Evolutionary conservation across 1,140 invertebrate species (phyloP).

Genomic region (Drosophila sucinea): DNA sequence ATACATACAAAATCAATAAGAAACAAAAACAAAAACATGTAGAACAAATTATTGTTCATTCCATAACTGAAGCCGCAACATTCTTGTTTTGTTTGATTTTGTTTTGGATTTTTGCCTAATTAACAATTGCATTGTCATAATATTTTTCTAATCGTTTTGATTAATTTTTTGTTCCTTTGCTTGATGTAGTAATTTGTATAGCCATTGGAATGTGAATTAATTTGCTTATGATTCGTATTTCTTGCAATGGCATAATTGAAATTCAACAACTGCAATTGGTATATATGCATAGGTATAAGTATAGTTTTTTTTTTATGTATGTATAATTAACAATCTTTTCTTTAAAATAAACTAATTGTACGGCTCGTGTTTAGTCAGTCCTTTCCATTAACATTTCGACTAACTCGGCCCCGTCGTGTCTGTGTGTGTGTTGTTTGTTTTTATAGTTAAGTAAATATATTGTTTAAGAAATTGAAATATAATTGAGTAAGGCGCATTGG

Average conservation of each 20-base stretch:
- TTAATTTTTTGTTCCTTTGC: conserved; percentile 60
- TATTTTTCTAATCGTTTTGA: conserved; percentile 70
- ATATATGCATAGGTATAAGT: conserved; percentile 48
- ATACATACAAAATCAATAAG: conserved; percentile 37
- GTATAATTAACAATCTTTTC: conserved; percentile 54
- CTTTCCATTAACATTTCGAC: conserved; percentile 37
- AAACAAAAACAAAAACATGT: conserved; percentile 32
- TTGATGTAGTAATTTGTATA: conserved; percentile 47
- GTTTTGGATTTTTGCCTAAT: conserved; percentile 38
- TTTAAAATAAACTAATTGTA: conserved; percentile 41
- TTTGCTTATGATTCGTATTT: conserved; percentile 38
- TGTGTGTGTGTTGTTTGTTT: conserved; percentile 24
- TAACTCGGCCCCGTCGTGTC: conserved; percentile 50
- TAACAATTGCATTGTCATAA: conserved; percentile 68
- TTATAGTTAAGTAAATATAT: conserved; percentile 14
- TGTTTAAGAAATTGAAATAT: conserved; percentile 8
- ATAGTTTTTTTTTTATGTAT: conserved; percentile 28
- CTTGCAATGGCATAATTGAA: conserved; percentile 59
- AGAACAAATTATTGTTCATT: conserved; percentile 29
- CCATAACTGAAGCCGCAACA: conserved; percentile 50
- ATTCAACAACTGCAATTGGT: conserved; percentile 72
- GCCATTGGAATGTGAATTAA: conserved; percentile 42
- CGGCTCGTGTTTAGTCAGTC: conserved; percentile 48
- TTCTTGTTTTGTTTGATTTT: conserved; percentile 22
- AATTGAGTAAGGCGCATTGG: conserved; percentile 19